Percentiles rank a stretch among this genome's conserved stretches.
Evolutionary conservation across 2,797 vertebrate species (phyloP).

Genomic region (Acipenser transmontanus): DNA sequence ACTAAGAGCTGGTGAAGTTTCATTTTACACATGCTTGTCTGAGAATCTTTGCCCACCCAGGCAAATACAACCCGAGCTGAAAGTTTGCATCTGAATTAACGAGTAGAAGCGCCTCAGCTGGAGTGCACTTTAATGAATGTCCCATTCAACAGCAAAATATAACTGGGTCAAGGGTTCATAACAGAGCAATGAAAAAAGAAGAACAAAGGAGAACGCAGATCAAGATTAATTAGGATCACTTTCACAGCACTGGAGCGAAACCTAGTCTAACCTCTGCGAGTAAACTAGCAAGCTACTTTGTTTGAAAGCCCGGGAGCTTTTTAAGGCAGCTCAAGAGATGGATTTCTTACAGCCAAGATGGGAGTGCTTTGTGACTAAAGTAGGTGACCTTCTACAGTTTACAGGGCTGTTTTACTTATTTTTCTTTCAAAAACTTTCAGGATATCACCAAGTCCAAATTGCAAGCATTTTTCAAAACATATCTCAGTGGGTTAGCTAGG

Average conservation of each 20-base stretch:
- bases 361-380: neutral
- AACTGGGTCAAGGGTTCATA: slow-evolving; percentile 25
- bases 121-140: slow-evolving; percentile 25
- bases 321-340: neutral
- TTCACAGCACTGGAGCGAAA: neutral
- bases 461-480: no score
- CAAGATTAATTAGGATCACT: slow-evolving; percentile 12
- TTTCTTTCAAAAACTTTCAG: no score
- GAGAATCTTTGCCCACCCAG: neutral
- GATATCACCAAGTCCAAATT: no score
- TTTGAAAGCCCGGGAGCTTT: neutral
- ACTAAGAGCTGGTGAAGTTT: no score
- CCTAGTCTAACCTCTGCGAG: neutral
- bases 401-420: no score
- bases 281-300: neutral
- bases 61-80: neutral
- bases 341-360: neutral
- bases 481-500: no score
- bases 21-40: no score
- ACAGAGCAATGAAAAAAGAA: slow-evolving; percentile 23
- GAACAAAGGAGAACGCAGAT: neutral
- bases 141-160: slow-evolving; percentile 30
- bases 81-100: no score
- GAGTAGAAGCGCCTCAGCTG: neutral
- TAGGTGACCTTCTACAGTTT: no score